Evolutionary conservation across 2,797 vertebrate species (phyloP).

Genomic region (Cuculus canorus): DNA sequence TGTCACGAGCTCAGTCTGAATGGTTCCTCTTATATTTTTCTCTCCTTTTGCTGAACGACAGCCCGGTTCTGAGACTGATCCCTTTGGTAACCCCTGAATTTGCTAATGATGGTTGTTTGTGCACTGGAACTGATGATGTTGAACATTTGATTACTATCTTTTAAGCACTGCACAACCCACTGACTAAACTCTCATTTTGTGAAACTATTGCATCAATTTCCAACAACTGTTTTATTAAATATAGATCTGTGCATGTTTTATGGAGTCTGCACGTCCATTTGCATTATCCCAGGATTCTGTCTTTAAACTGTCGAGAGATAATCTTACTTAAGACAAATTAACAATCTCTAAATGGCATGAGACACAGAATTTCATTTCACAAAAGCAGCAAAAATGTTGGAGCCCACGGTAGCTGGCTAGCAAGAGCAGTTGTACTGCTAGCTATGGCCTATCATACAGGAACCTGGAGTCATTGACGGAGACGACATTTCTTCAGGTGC

Average conservation of each 20-base stretch:
- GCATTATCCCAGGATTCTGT: constrained; percentile 48
- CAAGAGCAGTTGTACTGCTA: background rate
- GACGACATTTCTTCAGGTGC: background rate
- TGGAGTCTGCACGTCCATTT: constrained; percentile 37
- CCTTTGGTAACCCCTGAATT: background rate
- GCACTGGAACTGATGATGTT: background rate
- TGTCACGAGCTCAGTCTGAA: constrained; percentile 21
- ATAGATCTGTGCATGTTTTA: constrained; percentile 50
- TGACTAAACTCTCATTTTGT: constrained; percentile 43
- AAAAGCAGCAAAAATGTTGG: constrained; percentile 1
- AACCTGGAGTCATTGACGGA: background rate
- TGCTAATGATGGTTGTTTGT: background rate
- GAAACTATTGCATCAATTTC: constrained; percentile 43
- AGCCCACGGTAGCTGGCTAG: background rate
- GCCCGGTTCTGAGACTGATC: background rate
- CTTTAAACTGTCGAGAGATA: constrained; percentile 56
- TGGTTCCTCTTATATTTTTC: constrained; percentile 4
- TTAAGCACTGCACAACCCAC: background rate
- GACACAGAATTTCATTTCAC: constrained; percentile 50
- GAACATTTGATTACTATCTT: background rate
- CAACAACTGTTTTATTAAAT: constrained; percentile 56
- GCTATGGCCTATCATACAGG: background rate
- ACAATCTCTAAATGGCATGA: constrained; percentile 51
- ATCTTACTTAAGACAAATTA: constrained; percentile 58
- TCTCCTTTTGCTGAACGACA: background rate